Base-by-base conservation (phyloP, 2,113 vertebrate genomes). In the Zosterops lateralis region DNA sequence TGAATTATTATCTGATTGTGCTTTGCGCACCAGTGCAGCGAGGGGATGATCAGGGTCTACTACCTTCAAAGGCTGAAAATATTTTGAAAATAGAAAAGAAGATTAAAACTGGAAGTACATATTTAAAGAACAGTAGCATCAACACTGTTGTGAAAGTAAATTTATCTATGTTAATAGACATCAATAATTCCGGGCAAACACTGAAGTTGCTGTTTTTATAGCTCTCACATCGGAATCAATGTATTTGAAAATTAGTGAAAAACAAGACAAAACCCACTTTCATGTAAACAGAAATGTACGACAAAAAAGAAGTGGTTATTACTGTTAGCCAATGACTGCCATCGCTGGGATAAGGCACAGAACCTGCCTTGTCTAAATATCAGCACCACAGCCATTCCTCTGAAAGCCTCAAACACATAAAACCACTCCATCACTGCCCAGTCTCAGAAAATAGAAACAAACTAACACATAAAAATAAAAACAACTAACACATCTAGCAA, bases 41-140 rank as follows among this genome's bases (percentile, higher is more conserved):
- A 99, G 97, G 1, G 99, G 99, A 81, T 99, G 99, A 97, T 99
- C 99, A 3, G 99, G 99, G 85, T 99, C 99, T 87, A 99, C 99
- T 16, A 99, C 98, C 92, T 98, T 98, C 68, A 99, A 95, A 90
- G 99, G 99, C 99, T 99, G 89, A 34, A 89, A 85, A 88, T 7
- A 92, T 62, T 91, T 75, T 91, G 51, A 87, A 51, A 91, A 82
- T 2, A 72, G 48, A 34, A n/a, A 76, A 72, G 31, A 34, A 48
- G 1, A 78, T 57, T 60, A 82, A 45, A 78, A 70, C 48, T 14
- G 24, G 12, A 91, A 91, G 45, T 12, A 56, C 3, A 2, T 17
- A 57, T 44, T 87, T 48, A 75, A 82, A 61, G 51, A 44, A 75
- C 3, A 47, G 32, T 1, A 53, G 20, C 17, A 87, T 32, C 70